Conservation (phyloP, 2,797 vertebrate species). For the Gastrophryne carolinensis region DNA sequence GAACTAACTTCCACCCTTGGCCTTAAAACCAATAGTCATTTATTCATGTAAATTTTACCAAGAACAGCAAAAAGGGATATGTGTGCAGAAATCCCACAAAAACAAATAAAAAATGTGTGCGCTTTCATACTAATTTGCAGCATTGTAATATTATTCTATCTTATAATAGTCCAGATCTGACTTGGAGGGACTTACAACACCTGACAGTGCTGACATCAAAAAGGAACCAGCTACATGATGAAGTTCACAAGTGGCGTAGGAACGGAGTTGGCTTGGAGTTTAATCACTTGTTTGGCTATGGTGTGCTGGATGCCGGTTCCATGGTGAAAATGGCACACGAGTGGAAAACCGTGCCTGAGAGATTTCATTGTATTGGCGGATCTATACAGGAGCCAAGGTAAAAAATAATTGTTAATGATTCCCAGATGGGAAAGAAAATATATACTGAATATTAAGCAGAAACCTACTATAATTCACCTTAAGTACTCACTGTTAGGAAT, state of each 20-base stretch:
- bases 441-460: too few species aligned
- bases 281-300: constrained; percentile 97
- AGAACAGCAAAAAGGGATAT: too few species aligned
- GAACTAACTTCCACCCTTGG: too few species aligned
- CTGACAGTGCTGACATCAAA: constrained; percentile 97
- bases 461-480: too few species aligned
- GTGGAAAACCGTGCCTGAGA: constrained; percentile 95
- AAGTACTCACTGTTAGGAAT: too few species aligned
- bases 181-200: constrained; percentile 97
- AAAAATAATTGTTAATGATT: too few species aligned
- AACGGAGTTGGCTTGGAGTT: constrained; percentile 98
- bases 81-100: too few species aligned
- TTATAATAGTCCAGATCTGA: constrained; percentile 78
- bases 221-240: constrained; percentile 96
- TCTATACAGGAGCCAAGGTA: constrained; percentile 89
- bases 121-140: not conserved
- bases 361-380: constrained; percentile 96
- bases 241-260: constrained; percentile 94
- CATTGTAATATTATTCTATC: not conserved
- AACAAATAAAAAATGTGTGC: too few species aligned
- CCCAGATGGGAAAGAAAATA: too few species aligned
- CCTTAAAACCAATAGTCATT: too few species aligned
- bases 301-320: constrained; percentile 92
- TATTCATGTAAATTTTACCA: too few species aligned
- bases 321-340: constrained; percentile 98